Evolutionary conservation across 2,113 vertebrate genomes (phyloP), one percentile per base, ranked within the genome.

Genomic region (Marmota monax): DNA sequence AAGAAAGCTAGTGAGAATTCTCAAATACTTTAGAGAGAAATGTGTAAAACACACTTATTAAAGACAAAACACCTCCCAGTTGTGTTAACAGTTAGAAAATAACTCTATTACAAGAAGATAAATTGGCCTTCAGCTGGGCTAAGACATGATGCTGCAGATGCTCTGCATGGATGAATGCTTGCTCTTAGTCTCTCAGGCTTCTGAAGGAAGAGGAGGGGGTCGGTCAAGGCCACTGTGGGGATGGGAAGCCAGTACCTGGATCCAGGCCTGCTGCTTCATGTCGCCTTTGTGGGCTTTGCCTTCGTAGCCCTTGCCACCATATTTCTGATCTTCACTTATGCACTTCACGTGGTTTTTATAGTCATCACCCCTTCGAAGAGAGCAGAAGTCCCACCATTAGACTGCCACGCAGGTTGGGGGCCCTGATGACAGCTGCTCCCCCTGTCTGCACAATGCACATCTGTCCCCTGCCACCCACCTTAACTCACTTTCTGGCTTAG

Each of bases 271-370:
- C 97, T 99, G 99, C 85, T 99, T 99, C 51, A 98, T 96, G 18
- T 99, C 99, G 13, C 99, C 99, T 98, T 99, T 99, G 93, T 98
- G 99, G 17, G 98, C 96, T 97, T 99, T 99, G 0, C 98, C 99
- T 97, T 99, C 99, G 67, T 98, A 99, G 34, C 98, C 99, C 98
- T 99, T 99, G 32, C 99, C 99, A 25, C 99, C 99, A 0, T 99
- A 99, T 92, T 99, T 99, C 98, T 99, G 99, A 85, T 99, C 99
- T 96, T 99, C 99, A 22, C 98, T 99, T 77, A 99, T 95, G 0
- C 99, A 99, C 79, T 98, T 99, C 72, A 98, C 86, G 0, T 99
- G 99, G 65, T 96, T 98, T 97, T 99, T 99, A 95, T 99, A 99
- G 96, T 99, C 99, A 0, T 99, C 98, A 0, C 99, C 99, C 99